Evolutionary conservation across 2,113 vertebrate species (phyloP), one percentile per base, ranked within the genome.

Genomic region (Malurus cyaneus): DNA sequence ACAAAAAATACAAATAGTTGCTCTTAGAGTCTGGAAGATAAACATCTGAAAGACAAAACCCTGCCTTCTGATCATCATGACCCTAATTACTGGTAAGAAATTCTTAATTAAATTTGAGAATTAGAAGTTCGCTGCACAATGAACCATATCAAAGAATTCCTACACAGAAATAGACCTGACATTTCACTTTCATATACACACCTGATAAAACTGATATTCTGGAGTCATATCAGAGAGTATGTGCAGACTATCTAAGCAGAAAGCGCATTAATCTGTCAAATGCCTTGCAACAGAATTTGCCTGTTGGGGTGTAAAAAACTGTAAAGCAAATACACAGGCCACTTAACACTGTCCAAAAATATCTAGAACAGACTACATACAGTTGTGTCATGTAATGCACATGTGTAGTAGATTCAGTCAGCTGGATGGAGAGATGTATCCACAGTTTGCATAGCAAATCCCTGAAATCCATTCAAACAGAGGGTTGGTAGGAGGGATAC

Each of bases 361-460:
- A 67, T 8, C 39, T 44, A 59, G 62, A 53, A 44, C 52, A 66
- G 28, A 57, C 9, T 14, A 64, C 47, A 36, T 8, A 11, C 6
- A 1, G n/a, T 28, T 50, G 62, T 14, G 19, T 1, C 0, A 24
- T 41, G 26, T 5, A 69, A 52, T 1, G 20, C 39, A 70, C 4
- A 1, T 14, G 15, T 47, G 46, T 54, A 56, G 36, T 14, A 34
- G 26, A 54, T 60, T 49, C 70, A 61, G 50, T 31, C 57, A 80
- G 18, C 36, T 60, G 56, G 14, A 17, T 8, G 34, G 56, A 24
- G 57, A 42, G 36, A 50, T 46, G 49, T 23, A 44, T 76, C 32
- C 47, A 36, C 11, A 15, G 76, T 64, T 59, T 64, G 53, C 59
- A 42, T 0, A 28, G 53, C n/a, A 86, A 79, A 83, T 20, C 20